Evolutionary conservation across 2,888 invertebrate species (phyloP).

Genomic region (Standfussiana lucernea): DNA sequence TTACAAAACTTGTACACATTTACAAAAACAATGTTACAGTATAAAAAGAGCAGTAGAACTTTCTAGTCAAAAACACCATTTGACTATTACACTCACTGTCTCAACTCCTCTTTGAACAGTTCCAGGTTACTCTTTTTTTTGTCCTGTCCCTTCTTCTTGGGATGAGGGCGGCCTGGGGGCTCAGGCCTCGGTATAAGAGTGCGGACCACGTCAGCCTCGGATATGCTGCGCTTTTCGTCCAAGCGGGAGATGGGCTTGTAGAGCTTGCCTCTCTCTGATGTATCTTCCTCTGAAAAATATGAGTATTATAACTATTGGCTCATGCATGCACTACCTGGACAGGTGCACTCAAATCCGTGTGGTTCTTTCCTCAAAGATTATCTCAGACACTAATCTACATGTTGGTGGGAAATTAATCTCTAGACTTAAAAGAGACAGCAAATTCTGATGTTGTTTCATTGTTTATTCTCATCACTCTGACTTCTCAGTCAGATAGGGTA

Average conservation of each 20-base stretch:
- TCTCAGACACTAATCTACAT: neutral
- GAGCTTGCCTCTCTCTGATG: constrained; percentile 96
- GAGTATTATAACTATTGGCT: neutral
- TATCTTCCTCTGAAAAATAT: constrained; percentile 93
- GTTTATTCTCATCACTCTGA: no score
- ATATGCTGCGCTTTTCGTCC: constrained; percentile 85
- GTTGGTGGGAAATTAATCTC: no score
- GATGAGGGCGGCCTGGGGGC: constrained; percentile 73
- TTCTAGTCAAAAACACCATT: neutral
- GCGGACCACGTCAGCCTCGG: constrained; percentile 81
- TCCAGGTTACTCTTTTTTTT: constrained; percentile 99
- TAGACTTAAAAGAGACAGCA: neutral
- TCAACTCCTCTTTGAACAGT: constrained; percentile 99
- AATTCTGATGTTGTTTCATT: neutral
- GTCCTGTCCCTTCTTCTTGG: constrained; percentile 88
- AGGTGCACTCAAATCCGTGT: neutral
- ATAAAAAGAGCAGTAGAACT: neutral
- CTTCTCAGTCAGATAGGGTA: neutral
- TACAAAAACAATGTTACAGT: neutral
- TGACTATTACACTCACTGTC: constrained; percentile 92
- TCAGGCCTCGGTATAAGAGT: constrained; percentile 91
- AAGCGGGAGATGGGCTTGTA: constrained; percentile 97
- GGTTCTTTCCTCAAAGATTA: neutral
- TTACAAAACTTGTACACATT: no score
- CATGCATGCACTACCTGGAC: neutral